Percentiles rank a stretch among this genome's conserved stretches.
These are phyloP conservation scores for Brachionichthys hirsutus DNA, from an alignment of 2,113 vertebrate genomes.

Conservation along the genomic window DNA sequence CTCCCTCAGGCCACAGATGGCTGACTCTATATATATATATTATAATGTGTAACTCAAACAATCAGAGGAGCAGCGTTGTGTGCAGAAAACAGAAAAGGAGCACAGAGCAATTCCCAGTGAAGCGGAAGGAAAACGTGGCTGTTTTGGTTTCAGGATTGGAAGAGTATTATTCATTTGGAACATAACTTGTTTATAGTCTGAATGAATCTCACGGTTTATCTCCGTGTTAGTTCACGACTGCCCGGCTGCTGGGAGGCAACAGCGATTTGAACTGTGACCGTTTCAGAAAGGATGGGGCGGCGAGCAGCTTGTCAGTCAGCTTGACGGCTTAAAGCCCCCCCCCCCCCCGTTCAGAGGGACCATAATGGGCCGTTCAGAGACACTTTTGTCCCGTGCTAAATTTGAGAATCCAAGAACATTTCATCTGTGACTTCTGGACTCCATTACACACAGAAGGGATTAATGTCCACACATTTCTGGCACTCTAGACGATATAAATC, in stretches of 20 bases:
- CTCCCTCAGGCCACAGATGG: slow-evolving; percentile 48
- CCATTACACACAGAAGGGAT: slow-evolving; percentile 30
- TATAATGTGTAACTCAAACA: slow-evolving; percentile 68
- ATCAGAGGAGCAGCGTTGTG: slow-evolving; percentile 53
- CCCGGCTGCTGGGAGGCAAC: slow-evolving; percentile 28
- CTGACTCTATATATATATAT: slow-evolving; percentile 60
- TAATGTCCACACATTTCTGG: slow-evolving; percentile 17
- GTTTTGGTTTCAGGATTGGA: slow-evolving; percentile 49
- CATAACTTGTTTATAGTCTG: slow-evolving; percentile 65
- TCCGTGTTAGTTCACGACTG: slow-evolving; percentile 39
- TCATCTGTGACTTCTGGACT: slow-evolving; percentile 17
- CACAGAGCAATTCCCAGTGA: slow-evolving; percentile 52
- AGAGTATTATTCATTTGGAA: slow-evolving; percentile 52
- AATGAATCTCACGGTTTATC: slow-evolving; percentile 53
- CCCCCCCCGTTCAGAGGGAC: slow-evolving; percentile 15
- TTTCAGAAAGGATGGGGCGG: slow-evolving; percentile 48
- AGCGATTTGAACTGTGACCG: slow-evolving; percentile 40
- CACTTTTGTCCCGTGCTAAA: background rate
- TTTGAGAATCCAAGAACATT: slow-evolving; percentile 20
- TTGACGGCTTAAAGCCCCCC: slow-evolving; percentile 26
- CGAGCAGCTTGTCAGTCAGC: slow-evolving; percentile 51
- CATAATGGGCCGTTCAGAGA: slow-evolving; percentile 25
- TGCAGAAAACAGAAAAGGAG: slow-evolving; percentile 48
- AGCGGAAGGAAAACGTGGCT: slow-evolving; percentile 57
- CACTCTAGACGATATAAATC: slow-evolving; percentile 39